These are phyloP conservation scores for Melanostoma mellinum DNA, from an alignment of 2,888 invertebrate genomes.

Conservation along the genomic window DNA sequence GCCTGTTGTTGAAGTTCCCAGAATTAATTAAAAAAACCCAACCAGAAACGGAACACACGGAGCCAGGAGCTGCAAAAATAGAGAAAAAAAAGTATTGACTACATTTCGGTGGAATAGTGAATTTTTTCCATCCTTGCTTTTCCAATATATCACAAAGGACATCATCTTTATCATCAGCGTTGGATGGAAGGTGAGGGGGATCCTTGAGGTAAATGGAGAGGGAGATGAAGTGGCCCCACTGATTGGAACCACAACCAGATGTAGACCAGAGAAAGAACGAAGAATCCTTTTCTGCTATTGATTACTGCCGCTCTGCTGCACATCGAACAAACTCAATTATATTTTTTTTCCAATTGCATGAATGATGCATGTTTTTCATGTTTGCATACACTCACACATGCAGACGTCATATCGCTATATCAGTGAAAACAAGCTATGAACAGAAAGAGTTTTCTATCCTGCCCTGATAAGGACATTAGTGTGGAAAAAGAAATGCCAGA, in stretches of 20 bases:
- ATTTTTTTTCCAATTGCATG: slow-evolving; percentile 71
- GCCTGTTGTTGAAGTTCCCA: slow-evolving; percentile 74
- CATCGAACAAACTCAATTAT: slow-evolving; percentile 72
- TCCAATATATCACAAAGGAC: slow-evolving; percentile 68
- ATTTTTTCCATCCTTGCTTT: slow-evolving; percentile 25
- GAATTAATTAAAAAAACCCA: slow-evolving; percentile 73
- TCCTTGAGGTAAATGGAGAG: slow-evolving; percentile 4
- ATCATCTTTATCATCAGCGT: slow-evolving; percentile 68
- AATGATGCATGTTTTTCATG: slow-evolving; percentile 71
- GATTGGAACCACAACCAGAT: slow-evolving; percentile 54
- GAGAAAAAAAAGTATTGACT: slow-evolving; percentile 21
- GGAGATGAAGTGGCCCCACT: slow-evolving; percentile 18
- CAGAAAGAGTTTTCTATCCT: slow-evolving; percentile 28
- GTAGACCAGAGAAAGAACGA: slow-evolving; percentile 14
- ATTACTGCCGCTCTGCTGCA: slow-evolving; percentile 71
- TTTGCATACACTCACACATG: slow-evolving; percentile 58
- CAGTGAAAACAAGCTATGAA: slow-evolving; percentile 1
- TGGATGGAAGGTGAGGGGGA: slow-evolving; percentile 9
- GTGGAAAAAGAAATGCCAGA: slow-evolving; percentile 58
- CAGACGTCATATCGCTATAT: slow-evolving; percentile 15
- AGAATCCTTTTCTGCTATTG: slow-evolving; percentile 68
- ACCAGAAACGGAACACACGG: slow-evolving; percentile 59
- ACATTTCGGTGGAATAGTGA: slow-evolving; percentile 50
- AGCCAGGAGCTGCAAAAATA: slow-evolving; percentile 37
- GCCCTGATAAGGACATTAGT: slow-evolving; percentile 65